Conservation (phyloP, 92 coral and sea anemone species). For the Bergia sp. region DNA sequence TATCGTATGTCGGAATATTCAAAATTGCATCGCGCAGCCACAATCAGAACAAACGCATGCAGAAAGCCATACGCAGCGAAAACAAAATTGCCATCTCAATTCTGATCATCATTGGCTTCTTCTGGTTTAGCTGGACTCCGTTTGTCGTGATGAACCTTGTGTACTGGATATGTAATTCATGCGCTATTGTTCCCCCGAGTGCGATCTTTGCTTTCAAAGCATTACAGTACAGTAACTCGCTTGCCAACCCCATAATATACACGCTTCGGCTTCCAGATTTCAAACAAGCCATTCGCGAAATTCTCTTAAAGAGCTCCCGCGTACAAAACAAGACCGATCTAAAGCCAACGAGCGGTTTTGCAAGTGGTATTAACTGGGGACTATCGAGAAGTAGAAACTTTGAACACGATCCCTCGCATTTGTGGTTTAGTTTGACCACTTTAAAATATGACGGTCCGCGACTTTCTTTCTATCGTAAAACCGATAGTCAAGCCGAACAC, state of each 20-base stretch:
- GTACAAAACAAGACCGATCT: not conserved
- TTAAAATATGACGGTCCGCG: slow-evolving; percentile 15
- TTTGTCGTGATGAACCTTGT: slow-evolving; percentile 63
- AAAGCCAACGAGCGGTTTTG: slow-evolving; percentile 2
- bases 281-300: slow-evolving; percentile 50
- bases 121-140: slow-evolving; percentile 64
- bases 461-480: slow-evolving; percentile 42
- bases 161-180: slow-evolving; percentile 64
- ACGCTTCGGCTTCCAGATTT: slow-evolving; percentile 59
- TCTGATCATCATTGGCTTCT: slow-evolving; percentile 57
- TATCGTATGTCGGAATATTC: slow-evolving; percentile 61
- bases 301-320: slow-evolving; percentile 14
- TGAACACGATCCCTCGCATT: not conserved
- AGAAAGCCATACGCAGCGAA: slow-evolving; percentile 48
- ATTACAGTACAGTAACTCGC: slow-evolving; percentile 64
- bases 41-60: slow-evolving; percentile 37
- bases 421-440: slow-evolving; percentile 31
- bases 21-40: slow-evolving; percentile 54
- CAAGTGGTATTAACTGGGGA: slow-evolving; percentile 25
- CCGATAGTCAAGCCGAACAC: not conserved
- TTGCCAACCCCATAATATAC: slow-evolving; percentile 63
- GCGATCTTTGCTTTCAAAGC: slow-evolving; percentile 60
- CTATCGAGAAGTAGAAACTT: slow-evolving; percentile 2
- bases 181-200: slow-evolving; percentile 52
- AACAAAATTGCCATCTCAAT: slow-evolving; percentile 61